A percentile compares a stretch with the other conserved stretches of the same genome.
Conservation (phyloP, 2,888 invertebrate species). For the Sphaeridia pumilis region DNA sequence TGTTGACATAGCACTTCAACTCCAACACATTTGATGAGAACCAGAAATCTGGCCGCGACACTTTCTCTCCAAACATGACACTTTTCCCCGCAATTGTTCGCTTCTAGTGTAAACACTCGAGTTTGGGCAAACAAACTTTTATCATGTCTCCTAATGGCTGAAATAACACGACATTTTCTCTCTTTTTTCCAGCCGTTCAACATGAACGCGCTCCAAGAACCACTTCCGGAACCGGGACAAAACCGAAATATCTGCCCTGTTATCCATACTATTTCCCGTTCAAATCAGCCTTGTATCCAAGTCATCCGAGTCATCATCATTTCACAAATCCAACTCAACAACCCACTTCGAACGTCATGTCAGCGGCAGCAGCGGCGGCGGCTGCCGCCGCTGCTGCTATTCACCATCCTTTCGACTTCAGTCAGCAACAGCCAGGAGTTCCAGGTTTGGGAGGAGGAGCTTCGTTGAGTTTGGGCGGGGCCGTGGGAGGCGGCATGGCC, state of each 20-base stretch:
- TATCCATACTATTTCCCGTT: constrained; percentile 29
- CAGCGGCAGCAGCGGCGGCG: constrained; percentile 37
- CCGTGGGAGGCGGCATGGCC: background rate
- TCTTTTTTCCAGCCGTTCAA: constrained; percentile 60
- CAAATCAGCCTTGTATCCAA: constrained; percentile 34
- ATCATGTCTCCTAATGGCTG: background rate
- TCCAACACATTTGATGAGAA: no score
- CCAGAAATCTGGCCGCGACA: no score
- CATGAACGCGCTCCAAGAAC: constrained; percentile 74
- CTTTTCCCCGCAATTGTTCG: no score
- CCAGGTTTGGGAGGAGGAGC: background rate
- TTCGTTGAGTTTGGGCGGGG: background rate
- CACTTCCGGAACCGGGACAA: constrained; percentile 17
- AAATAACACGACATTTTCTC: background rate
- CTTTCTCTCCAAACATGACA: no score
- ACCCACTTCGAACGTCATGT: constrained; percentile 14
- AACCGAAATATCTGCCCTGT: constrained; percentile 31
- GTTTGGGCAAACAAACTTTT: background rate
- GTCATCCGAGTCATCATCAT: no score
- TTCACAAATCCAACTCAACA: constrained; percentile 16
- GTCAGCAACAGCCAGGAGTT: no score
- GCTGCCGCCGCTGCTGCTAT: constrained; percentile 33
- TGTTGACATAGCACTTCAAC: no score
- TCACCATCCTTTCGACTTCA: constrained; percentile 9
- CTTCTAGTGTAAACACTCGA: no score